Evolutionary conservation across 2,797 vertebrate genomes (phyloP), one percentile per base, ranked within the genome.

Genomic region (Pseudochromis fuscus): DNA sequence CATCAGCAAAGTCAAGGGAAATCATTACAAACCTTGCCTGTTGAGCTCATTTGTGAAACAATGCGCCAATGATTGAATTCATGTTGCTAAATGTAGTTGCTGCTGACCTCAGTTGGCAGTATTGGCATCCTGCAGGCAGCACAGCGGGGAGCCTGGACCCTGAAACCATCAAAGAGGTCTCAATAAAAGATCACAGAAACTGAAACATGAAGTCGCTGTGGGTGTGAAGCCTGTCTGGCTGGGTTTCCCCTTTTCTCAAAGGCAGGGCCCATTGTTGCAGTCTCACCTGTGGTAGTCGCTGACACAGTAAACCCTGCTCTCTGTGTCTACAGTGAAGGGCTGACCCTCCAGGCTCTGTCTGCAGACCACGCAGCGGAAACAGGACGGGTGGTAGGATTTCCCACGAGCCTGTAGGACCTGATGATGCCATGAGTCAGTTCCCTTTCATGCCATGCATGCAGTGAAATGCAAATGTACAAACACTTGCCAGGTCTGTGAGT

Each of bases 351-450:
- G 88, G 79, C 93, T 95, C 79, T 91, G 93, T 0, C 95, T 95
- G 78, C 96, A 97, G 83, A 96, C 73, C 23, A 95, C 93, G 0
- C 96, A 97, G 77, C 93, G 81, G 82, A 98, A 98, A 56, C 96
- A 98, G 84, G 94, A 92, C 0, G 95, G 94, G 76, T 98, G 96
- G 84, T 96, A 98, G 0, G 95, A 94, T 74, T 94, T 96, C 58
- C 96, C 96, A 15, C 93, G 83, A 53, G 96, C 96, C 87, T 98
- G 97, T 51, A 97, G 89, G 63, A 97, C 95, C 97, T 98, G 89
- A 23, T 4, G 18, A 75, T 5, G 27, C 33, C 4, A 13, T 7
- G 0, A 60, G 44, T 53, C 23, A 25, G n/a, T n/a, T n/a, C n/a
- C n/a, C n/a, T n/a, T n/a, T n/a, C n/a, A n/a, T n/a, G n/a, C n/a